phyloP scores from a whole-genome alignment of 1,140 invertebrate species.

The Rhagoletis zephyria region DNA sequence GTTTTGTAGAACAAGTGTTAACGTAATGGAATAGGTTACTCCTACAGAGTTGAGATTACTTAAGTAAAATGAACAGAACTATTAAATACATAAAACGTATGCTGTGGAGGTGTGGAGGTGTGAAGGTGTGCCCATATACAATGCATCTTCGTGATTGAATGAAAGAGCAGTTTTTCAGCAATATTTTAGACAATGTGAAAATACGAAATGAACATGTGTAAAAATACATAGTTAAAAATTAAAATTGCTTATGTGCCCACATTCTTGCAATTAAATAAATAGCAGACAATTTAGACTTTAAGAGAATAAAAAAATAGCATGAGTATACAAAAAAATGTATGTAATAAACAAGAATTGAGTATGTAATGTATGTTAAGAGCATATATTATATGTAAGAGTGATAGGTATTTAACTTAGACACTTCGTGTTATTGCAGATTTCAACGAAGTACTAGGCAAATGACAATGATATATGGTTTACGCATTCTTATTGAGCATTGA shows the following conservation, averaged over 20 bases:
- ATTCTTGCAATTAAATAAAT: slow-evolving; percentile 11
- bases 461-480: background rate
- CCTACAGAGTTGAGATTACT: background rate
- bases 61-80: background rate
- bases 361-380: background rate
- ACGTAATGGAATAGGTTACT: background rate
- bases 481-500: no score
- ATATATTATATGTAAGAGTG: background rate
- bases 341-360: background rate
- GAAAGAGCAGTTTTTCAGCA: background rate
- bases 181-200: background rate
- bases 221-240: background rate
- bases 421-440: background rate
- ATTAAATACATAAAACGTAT: background rate
- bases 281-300: slow-evolving; percentile 3
- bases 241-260: slow-evolving; percentile 17
- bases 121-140: background rate
- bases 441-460: background rate
- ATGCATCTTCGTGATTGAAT: background rate
- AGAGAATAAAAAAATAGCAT: background rate
- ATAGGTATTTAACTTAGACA: background rate
- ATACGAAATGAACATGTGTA: background rate
- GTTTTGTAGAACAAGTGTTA: background rate
- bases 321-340: background rate
- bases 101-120: background rate